These are phyloP conservation scores for Prinia subflava DNA, from an alignment of 2,113 vertebrate species.

Conservation along the genomic window DNA sequence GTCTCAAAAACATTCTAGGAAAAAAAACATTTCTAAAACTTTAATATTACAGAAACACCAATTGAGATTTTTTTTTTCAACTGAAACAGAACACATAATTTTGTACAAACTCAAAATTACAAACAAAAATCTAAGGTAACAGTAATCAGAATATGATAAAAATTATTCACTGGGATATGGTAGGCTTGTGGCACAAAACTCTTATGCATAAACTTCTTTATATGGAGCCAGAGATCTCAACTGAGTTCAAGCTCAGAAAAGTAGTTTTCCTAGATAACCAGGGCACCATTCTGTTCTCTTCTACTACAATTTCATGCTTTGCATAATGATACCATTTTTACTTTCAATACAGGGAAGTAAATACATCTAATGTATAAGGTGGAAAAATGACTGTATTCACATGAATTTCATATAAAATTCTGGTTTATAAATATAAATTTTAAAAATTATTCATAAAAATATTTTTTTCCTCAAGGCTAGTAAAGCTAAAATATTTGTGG, in stretches of 20 bases:
- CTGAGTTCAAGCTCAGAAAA: not conserved
- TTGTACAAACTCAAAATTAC: not conserved
- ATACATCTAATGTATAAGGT: not conserved
- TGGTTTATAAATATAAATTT: not conserved
- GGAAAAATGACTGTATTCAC: not conserved
- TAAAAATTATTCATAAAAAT: not conserved
- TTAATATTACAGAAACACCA: not conserved
- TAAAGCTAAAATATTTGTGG: not conserved
- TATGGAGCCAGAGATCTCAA: not conserved
- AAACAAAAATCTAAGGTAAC: not conserved
- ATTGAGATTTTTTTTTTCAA: not conserved
- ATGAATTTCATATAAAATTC: not conserved
- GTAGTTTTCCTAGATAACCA: not conserved
- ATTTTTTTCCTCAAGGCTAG: not conserved
- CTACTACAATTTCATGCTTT: not conserved
- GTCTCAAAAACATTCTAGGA: not conserved
- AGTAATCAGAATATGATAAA: not conserved
- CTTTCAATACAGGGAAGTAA: not conserved
- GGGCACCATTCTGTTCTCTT: not conserved
- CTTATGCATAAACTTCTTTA: not conserved
- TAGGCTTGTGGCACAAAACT: not conserved
- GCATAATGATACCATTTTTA: not conserved
- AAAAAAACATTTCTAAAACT: not conserved
- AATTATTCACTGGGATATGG: not conserved
- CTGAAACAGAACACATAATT: not conserved